Percentiles rank a stretch among this genome's conserved stretches.
Conservation (phyloP, 2,797 vertebrate genomes). For the Onychomys leucogaster region DNA sequence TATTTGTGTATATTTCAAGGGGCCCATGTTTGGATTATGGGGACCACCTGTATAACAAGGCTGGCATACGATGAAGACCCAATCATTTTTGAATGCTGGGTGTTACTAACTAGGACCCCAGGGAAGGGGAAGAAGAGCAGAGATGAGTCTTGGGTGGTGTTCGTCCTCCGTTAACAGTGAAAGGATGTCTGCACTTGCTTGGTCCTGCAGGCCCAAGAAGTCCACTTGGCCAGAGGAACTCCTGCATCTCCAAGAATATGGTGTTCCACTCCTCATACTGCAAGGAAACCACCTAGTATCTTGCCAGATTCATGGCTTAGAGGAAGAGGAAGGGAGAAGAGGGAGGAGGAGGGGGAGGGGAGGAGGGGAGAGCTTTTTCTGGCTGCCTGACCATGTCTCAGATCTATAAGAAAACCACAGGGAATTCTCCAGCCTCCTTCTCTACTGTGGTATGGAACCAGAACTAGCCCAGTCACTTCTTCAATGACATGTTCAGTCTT, state of each 20-base stretch:
- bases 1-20: background rate
- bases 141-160: background rate
- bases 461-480: background rate
- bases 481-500: background rate
- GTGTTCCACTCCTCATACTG: background rate
- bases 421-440: background rate
- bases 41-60: background rate
- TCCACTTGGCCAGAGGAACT: too few relatives aligned
- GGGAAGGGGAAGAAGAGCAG: background rate
- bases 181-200: rapidly evolving
- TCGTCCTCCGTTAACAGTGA: background rate
- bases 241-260: background rate
- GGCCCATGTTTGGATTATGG: background rate
- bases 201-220: background rate
- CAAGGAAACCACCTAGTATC: background rate
- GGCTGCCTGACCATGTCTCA: background rate
- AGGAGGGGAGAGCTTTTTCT: background rate
- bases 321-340: background rate
- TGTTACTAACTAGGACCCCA: background rate
- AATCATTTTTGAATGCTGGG: background rate
- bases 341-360: too few relatives aligned
- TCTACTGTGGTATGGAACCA: background rate
- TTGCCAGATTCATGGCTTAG: background rate
- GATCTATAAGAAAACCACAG: background rate
- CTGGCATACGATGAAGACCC: background rate